Conservation (phyloP, 2,113 vertebrate species). For the rat (Rattus norvegicus) region GRCr8 NC_086024.1:103823001-103823500, state of each 20-base stretch:
- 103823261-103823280: background rate
- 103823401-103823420: no score
- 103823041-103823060: background rate
- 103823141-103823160: background rate
- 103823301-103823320: background rate
- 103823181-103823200: background rate
- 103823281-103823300: background rate
- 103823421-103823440: no score
- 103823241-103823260: background rate
- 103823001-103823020: background rate
- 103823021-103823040: background rate
- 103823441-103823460: no score
- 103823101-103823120: background rate
- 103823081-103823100: background rate
- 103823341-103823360: background rate
- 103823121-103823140: background rate
- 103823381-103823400: background rate
- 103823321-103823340: background rate
- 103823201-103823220: background rate
- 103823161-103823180: background rate
- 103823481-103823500: background rate
- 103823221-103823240: background rate
- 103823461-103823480: no score
- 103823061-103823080: background rate
- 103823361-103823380: constrained; percentile 29